Evolutionary conservation across 2,113 vertebrate species (phyloP).

Genomic region (Rhea americana): DNA sequence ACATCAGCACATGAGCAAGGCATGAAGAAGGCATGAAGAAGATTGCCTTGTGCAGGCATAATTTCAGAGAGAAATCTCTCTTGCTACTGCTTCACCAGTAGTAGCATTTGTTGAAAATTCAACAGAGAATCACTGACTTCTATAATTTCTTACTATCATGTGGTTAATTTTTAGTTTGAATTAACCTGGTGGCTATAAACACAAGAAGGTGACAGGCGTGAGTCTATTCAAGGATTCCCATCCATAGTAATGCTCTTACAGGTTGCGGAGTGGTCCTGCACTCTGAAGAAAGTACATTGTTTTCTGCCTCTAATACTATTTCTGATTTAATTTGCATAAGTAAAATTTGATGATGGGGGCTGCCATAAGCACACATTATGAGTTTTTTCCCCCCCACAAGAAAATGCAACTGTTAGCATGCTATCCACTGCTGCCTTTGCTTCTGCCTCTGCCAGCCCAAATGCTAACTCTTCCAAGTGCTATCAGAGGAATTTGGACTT

Average conservation of each 20-base stretch:
- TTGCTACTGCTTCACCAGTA: background rate
- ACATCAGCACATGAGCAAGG: background rate
- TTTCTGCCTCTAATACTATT: background rate
- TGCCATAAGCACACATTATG: background rate
- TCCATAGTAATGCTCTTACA: background rate
- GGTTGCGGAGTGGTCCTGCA: background rate
- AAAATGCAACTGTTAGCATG: background rate
- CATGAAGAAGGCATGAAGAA: background rate
- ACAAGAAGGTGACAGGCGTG: background rate
- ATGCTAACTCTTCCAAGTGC: constrained; percentile 3
- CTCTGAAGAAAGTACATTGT: background rate
- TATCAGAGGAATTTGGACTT: background rate
- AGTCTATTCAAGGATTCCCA: background rate
- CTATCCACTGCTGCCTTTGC: background rate
- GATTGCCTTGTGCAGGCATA: background rate
- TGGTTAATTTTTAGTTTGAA: background rate
- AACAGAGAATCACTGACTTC: background rate
- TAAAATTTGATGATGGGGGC: background rate
- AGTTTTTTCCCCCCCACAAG: background rate
- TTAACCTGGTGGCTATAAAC: background rate
- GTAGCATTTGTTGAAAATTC: background rate
- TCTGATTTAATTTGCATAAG: background rate
- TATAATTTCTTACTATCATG: background rate
- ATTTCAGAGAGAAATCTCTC: background rate
- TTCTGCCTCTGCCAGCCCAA: constrained; percentile 32